Evolutionary conservation across 1,140 invertebrate genomes (phyloP).

Genomic region (Saccostrea cuccullata): DNA sequence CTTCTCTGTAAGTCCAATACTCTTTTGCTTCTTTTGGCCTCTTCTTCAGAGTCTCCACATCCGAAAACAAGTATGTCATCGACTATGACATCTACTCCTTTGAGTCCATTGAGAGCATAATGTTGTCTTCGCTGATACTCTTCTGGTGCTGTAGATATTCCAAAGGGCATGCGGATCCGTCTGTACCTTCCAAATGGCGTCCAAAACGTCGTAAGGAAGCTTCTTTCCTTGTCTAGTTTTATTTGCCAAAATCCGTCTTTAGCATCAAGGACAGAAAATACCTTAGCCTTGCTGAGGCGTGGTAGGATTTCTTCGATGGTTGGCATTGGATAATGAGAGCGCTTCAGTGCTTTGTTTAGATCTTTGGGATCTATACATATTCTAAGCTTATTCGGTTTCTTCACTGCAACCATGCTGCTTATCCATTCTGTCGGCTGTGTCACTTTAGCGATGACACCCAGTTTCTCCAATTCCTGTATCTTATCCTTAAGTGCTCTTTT

Average conservation of each 20-base stretch:
- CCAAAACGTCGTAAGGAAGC: slow-evolving; percentile 58
- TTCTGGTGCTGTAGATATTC: slow-evolving; percentile 54
- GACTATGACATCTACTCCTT: slow-evolving; percentile 53
- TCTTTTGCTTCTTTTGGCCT: too few species aligned
- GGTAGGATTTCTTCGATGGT: slow-evolving; percentile 56
- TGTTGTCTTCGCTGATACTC: slow-evolving; percentile 52
- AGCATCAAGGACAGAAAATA: slow-evolving; percentile 80
- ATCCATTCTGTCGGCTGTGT: slow-evolving; percentile 78
- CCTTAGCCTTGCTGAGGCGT: slow-evolving; percentile 67
- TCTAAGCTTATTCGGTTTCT: slow-evolving; percentile 72
- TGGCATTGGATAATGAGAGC: slow-evolving; percentile 48
- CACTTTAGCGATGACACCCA: not conserved
- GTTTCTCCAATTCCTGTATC: slow-evolving; percentile 39
- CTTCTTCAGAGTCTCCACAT: slow-evolving; percentile 40
- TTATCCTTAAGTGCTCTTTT: slow-evolving; percentile 55
- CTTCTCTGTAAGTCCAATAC: too few species aligned
- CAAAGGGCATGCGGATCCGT: slow-evolving; percentile 54
- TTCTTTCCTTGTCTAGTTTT: slow-evolving; percentile 51
- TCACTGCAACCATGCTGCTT: slow-evolving; percentile 77
- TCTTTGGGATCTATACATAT: slow-evolving; percentile 57
- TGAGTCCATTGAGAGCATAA: slow-evolving; percentile 56
- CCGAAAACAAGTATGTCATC: slow-evolving; percentile 65
- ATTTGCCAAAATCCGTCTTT: slow-evolving; percentile 76
- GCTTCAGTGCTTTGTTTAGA: slow-evolving; percentile 56
- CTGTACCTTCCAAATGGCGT: slow-evolving; percentile 56